These are phyloP conservation scores for Neotoma lepida DNA, from an alignment of 2,113 vertebrate genomes.

Conservation along the genomic window DNA sequence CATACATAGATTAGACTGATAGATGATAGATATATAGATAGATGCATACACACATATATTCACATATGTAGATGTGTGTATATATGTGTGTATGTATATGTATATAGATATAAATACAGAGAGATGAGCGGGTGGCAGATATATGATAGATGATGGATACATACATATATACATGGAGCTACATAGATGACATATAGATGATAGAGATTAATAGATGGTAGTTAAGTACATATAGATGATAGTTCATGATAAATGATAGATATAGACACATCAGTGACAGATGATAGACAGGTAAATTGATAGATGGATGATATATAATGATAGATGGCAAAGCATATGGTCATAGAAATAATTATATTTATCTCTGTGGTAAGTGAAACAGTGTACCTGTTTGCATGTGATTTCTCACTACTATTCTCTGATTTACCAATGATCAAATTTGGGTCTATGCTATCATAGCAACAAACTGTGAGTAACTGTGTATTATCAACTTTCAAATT, in stretches of 20 bases:
- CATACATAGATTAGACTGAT: background rate
- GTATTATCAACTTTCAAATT: background rate
- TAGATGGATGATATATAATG: background rate
- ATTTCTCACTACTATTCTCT: background rate
- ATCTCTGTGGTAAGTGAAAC: background rate
- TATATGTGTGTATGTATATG: background rate
- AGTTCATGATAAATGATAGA: background rate
- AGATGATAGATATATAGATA: background rate
- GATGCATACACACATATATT: background rate
- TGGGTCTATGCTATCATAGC: background rate
- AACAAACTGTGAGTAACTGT: background rate
- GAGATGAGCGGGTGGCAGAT: background rate
- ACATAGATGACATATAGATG: background rate
- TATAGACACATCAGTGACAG: background rate
- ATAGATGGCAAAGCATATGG: background rate
- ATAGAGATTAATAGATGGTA: background rate
- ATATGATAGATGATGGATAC: background rate
- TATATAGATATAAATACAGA: background rate
- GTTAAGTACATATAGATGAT: background rate
- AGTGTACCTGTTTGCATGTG: background rate
- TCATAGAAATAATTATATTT: background rate
- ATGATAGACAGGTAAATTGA: too few relatives aligned
- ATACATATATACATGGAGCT: background rate
- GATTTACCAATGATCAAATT: background rate
- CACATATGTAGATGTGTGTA: rapidly evolving